These are phyloP conservation scores for Lycodopsis pacificus DNA, from an alignment of 2,797 vertebrate genomes.

Conservation along the genomic window DNA sequence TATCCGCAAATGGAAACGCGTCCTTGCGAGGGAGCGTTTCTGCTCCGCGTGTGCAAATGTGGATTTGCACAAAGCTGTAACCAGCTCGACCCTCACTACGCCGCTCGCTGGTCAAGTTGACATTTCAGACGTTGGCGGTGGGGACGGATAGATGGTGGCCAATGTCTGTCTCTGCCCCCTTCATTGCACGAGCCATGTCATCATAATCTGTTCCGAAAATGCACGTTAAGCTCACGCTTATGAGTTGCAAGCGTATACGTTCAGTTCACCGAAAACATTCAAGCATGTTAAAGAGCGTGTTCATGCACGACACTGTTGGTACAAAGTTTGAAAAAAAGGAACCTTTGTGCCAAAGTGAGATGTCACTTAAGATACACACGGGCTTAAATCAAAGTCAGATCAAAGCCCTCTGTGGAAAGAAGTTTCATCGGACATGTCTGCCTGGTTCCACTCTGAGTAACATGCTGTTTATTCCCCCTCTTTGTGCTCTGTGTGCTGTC, in stretches of 20 bases:
- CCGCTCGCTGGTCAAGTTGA: background rate
- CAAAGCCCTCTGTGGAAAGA: constrained; percentile 72
- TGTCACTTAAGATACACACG: constrained; percentile 69
- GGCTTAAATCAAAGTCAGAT: constrained; percentile 74
- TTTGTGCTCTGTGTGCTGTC: constrained; percentile 70
- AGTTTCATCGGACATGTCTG: constrained; percentile 74
- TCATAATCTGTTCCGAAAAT: background rate
- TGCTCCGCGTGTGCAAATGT: no score
- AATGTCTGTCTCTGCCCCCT: background rate
- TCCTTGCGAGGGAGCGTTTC: no score
- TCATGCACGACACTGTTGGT: constrained; percentile 3
- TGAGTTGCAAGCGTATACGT: background rate
- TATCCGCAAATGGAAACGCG: no score
- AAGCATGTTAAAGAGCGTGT: background rate
- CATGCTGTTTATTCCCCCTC: constrained; percentile 76
- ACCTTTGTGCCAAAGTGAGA: constrained; percentile 59
- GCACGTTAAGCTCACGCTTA: background rate
- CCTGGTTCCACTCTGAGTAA: constrained; percentile 80
- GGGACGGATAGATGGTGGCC: background rate
- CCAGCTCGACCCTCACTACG: background rate
- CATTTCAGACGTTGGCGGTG: background rate
- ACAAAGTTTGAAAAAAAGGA: constrained; percentile 32
- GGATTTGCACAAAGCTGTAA: no score
- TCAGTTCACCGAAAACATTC: background rate
- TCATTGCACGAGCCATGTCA: background rate